A percentile compares a stretch with the other conserved stretches of the same genome.
Evolutionary conservation across 1,140 invertebrate species (phyloP).

Genomic region (Hyphantria cunea): DNA sequence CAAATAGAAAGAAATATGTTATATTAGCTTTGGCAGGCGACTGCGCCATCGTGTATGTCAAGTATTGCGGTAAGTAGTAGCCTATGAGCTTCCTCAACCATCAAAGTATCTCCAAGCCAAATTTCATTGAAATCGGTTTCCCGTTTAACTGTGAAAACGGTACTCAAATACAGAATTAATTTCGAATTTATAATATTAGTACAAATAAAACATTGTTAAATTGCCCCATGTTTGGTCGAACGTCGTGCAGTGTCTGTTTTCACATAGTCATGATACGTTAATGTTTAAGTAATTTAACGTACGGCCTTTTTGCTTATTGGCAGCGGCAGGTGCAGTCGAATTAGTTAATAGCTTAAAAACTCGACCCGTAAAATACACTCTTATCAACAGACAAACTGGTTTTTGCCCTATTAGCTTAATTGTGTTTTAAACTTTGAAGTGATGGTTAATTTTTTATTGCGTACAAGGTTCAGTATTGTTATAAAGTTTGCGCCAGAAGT

Average conservation of each 20-base stretch:
- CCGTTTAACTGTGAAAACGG: no score
- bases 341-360: constrained; percentile 23
- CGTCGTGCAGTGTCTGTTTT: neutral
- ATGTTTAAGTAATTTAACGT: constrained; percentile 13
- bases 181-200: no score
- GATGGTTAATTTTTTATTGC: constrained; percentile 2
- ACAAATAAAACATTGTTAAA: no score
- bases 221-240: neutral
- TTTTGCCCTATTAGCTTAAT: constrained; percentile 21
- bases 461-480: neutral
- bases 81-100: no score
- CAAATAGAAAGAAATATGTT: no score
- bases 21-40: no score
- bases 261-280: constrained; percentile 11
- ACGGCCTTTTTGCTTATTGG: constrained; percentile 7
- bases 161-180: no score
- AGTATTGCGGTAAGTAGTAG: no score
- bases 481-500: no score
- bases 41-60: no score
- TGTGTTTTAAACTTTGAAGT: constrained; percentile 9
- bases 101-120: no score
- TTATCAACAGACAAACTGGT: constrained; percentile 18
- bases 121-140: no score
- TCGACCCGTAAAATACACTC: constrained; percentile 10
- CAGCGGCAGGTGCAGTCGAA: constrained; percentile 16